Evolutionary conservation across 2,797 vertebrate genomes (phyloP), one percentile per base, ranked within the genome.

Genomic region (Protosalanx chinensis): DNA sequence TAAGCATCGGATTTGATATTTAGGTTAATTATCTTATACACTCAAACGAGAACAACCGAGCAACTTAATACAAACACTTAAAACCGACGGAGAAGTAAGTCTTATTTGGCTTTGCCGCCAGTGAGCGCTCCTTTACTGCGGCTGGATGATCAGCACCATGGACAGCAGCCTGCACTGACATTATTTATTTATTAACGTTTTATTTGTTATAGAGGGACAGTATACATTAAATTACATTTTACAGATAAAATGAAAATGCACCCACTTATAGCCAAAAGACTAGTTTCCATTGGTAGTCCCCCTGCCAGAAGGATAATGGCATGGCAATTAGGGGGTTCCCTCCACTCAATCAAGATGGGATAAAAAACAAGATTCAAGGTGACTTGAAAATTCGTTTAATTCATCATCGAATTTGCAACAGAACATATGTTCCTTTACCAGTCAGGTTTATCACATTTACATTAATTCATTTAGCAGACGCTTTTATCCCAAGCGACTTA

Each of bases 131-230:
- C 41, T 46, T 46, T 46, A 12, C 41, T 13, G 13, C 41, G 29
- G 68, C 61, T 75, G 29, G 18, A 35, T 2, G 16, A 62, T 85
- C 86, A 89, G 91, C 66, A 90, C 91, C 90, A 68, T 66, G 61
- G 87, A 90, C 83, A 91, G 89, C 68, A 79, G 41, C 23, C 51
- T 60, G 32, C 23, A 27, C 23, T 27, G 23, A 27, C 23, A 27
- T 27, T 27, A 27, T 27, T 27, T 27, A 27, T 27, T 27, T 27
- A 27, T 27, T 27, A 1, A 27, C 23, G 1, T 27, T 27, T 27
- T 27, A 27, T 27, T 27, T 27, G 23, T 27, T 27, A 27, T 1
- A 1, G 23, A 27, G 23, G 23, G 23, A 27, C 23, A 27, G 23
- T 27, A 27, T 27, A 27, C 23, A 27, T 27, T 27, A 27, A 27